Base-by-base conservation (phyloP, 2,113 vertebrate genomes). In the Penelope pileata region DNA sequence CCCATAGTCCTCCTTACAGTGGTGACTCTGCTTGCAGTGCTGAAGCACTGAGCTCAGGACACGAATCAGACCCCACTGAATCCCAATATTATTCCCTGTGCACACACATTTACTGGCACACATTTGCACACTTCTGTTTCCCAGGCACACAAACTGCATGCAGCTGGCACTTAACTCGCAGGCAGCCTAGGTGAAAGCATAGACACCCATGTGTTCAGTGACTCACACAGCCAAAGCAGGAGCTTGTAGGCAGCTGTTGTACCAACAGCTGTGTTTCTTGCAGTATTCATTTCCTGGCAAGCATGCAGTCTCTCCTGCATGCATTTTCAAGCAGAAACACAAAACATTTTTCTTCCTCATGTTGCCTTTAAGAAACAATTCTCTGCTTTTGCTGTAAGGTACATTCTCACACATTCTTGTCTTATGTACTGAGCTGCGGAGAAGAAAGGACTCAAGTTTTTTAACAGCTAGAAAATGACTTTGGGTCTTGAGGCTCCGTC, bases 161-260 rank as follows among this genome's bases (percentile, higher is more conserved):
- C 69, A 54, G 45, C 47, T 72, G 70, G 45, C 45, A 47, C 12
- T 72, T n/a, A 36, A 24, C n/a, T 30, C 67, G 9, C 17, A 8
- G 3, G 53, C 73, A 40, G 19, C 54, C 54, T 67, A 19, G 18
- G n/a, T 50, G 81, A 36, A 59, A 50, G 47, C 32, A 58, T 10
- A 26, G 42, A n/a, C 13, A n/a, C 21, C 30, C 4, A 0, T 3
- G 4, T 4, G n/a, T n/a, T 58, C 66, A 42, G 0, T 56, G 47
- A 26, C 48, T 56, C n/a, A 9, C 17, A 42, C 48, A 53, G n/a
- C 43, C 36, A 63, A 36, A 67, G 56, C 34, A 19, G 50, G 23
- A n/a, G 34, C n/a, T 5, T 30, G 30, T 9, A 72, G 38, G 30
- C 16, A 42, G 72, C 59, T 69, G 48, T 30, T 56, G 16, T 47